A percentile compares a stretch with the other conserved stretches of the same genome.
These are phyloP conservation scores for Drosophila serrata DNA, from an alignment of 1,140 invertebrate species.

Conservation along the genomic window DNA sequence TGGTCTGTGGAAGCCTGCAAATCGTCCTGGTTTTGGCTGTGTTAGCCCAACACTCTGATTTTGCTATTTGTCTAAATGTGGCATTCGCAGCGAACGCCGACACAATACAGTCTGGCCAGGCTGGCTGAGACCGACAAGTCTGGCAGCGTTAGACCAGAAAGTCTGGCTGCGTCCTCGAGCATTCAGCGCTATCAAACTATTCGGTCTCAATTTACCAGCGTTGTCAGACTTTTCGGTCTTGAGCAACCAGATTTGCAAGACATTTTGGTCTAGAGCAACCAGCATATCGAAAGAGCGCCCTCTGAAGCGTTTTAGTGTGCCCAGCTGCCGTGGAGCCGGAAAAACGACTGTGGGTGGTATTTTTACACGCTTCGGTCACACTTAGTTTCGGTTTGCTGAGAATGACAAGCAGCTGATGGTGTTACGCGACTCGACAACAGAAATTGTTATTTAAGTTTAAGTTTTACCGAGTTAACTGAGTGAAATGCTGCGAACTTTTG, in stretches of 20 bases:
- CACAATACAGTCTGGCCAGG: background rate
- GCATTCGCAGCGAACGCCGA: background rate
- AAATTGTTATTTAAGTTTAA: slow-evolving; percentile 5
- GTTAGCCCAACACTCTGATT: background rate
- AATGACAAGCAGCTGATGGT: slow-evolving; percentile 50
- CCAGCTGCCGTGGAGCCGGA: background rate
- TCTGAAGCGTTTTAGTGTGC: background rate
- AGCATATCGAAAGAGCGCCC: too few relatives aligned
- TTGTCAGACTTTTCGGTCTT: too few relatives aligned
- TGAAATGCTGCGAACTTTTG: slow-evolving; percentile 57
- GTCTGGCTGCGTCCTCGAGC: too few relatives aligned
- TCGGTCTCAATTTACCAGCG: too few relatives aligned
- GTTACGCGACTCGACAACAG: slow-evolving; percentile 63
- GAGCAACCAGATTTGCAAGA: too few relatives aligned
- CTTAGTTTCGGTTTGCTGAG: background rate
- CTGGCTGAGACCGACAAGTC: background rate
- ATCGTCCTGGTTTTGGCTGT: slow-evolving; percentile 2
- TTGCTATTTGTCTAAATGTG: background rate
- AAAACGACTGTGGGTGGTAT: background rate
- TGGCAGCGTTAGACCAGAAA: background rate
- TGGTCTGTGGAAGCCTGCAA: slow-evolving; percentile 2
- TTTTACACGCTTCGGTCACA: background rate
- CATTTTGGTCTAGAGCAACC: too few relatives aligned
- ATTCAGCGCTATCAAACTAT: too few relatives aligned
- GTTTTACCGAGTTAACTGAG: slow-evolving; percentile 11